These are phyloP conservation scores for Agriopis leucophaearia DNA, from an alignment of 2,888 invertebrate species.

Conservation along the genomic window DNA sequence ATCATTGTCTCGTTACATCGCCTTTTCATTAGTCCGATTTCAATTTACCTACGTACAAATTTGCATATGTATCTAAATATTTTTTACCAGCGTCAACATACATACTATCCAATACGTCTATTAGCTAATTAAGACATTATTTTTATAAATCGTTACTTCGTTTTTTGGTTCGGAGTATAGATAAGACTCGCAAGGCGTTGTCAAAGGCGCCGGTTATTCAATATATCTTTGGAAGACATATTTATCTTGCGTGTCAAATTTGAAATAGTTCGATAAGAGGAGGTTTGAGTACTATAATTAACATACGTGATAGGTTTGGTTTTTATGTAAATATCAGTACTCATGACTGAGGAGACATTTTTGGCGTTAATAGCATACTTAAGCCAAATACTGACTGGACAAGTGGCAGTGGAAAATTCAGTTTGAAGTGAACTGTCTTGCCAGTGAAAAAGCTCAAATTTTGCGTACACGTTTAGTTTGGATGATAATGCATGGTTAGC, in stretches of 20 bases:
- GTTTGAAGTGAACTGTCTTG: too few relatives aligned
- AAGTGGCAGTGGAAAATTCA: too few relatives aligned
- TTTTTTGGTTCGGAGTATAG: conserved; percentile 53
- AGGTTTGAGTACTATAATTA: conserved; percentile 37
- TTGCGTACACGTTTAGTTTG: too few relatives aligned
- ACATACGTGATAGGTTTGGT: conserved; percentile 22
- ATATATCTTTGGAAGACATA: conserved; percentile 50
- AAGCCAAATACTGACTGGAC: not conserved
- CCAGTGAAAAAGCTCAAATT: too few relatives aligned
- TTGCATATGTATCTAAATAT: conserved; percentile 19
- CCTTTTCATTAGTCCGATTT: not conserved
- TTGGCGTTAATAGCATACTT: conserved; percentile 1
- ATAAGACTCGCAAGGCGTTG: conserved; percentile 51
- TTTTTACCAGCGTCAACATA: conserved; percentile 35
- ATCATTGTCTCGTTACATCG: not conserved
- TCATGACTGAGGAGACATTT: not conserved
- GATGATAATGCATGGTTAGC: too few relatives aligned
- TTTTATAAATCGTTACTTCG: conserved; percentile 57
- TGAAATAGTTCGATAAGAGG: conserved; percentile 69
- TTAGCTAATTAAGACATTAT: conserved; percentile 60
- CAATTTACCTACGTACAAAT: conserved; percentile 12
- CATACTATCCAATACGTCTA: conserved; percentile 55
- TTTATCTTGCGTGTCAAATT: conserved; percentile 75
- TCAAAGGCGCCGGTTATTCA: conserved; percentile 54
- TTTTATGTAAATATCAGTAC: conserved; percentile 8